Conservation (phyloP, 1,140 invertebrate genomes). For the Bursaphelenchus mucronatus region DNA sequence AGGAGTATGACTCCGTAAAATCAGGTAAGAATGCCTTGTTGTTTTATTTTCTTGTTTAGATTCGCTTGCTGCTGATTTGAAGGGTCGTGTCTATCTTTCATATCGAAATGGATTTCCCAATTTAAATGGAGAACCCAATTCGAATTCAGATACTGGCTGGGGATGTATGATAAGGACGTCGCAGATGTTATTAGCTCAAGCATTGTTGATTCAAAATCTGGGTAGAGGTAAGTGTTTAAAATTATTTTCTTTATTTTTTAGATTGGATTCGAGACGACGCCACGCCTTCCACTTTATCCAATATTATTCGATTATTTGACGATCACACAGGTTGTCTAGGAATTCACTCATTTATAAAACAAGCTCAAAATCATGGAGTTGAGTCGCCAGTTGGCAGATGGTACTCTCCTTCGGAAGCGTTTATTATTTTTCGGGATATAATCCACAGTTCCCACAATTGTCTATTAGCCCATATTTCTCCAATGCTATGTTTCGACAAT, state of each 20-base stretch:
- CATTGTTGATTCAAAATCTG: constrained; percentile 68
- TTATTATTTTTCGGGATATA: constrained; percentile 2
- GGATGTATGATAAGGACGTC: constrained; percentile 96
- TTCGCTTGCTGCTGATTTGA: constrained; percentile 25
- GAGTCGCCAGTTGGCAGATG: constrained; percentile 21
- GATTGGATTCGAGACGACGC: constrained; percentile 24
- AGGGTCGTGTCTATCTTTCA: constrained; percentile 18
- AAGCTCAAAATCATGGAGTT: constrained; percentile 7
- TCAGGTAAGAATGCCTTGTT: neutral
- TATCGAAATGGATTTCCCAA: constrained; percentile 23
- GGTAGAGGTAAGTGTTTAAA: constrained; percentile 67
- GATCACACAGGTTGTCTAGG: constrained; percentile 27
- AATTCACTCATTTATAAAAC: constrained; percentile 24
- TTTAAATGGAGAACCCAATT: constrained; percentile 38
- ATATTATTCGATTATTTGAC: constrained; percentile 71
- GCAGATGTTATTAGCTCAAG: constrained; percentile 93
- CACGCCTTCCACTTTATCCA: constrained; percentile 76
- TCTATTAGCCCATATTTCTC: neutral
- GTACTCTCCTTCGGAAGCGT: constrained; percentile 30
- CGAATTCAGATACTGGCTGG: constrained; percentile 90
- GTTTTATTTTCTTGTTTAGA: constrained; percentile 8
- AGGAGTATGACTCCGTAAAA: neutral
- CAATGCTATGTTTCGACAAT: constrained; percentile 28
- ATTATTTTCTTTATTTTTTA: constrained; percentile 35
- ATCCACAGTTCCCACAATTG: constrained; percentile 2